Percentiles rank a stretch among this genome's conserved stretches.
phyloP scores from a whole-genome alignment of 2,113 vertebrate species.

The Ammodytes marinus region DNA sequence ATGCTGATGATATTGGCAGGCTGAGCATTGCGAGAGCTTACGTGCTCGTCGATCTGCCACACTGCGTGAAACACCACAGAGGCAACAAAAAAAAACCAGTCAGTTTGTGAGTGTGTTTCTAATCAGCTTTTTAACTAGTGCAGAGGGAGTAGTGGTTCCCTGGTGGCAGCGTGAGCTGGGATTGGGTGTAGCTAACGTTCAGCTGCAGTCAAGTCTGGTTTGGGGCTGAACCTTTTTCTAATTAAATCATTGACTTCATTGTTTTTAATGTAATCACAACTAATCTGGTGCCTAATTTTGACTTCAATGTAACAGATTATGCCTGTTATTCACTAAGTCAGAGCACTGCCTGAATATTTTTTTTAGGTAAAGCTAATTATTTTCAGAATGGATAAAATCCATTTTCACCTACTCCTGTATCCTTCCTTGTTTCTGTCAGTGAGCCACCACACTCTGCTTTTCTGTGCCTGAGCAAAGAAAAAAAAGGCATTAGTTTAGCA shows the following conservation, averaged over 20 bases:
- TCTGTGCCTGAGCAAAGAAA: constrained; percentile 58
- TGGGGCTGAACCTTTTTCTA: constrained; percentile 51
- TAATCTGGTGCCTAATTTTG: constrained; percentile 69
- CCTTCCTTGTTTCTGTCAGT: constrained; percentile 49
- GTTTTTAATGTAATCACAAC: constrained; percentile 68
- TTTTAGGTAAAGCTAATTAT: constrained; percentile 40
- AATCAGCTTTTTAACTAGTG: constrained; percentile 79
- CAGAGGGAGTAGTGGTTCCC: constrained; percentile 72
- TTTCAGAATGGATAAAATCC: constrained; percentile 44
- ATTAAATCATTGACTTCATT: constrained; percentile 70
- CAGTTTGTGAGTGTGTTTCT: constrained; percentile 77
- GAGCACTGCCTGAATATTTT: constrained; percentile 9
- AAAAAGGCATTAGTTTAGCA: constrained; percentile 82
- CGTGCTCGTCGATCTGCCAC: constrained; percentile 64
- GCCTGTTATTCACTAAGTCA: constrained; percentile 52
- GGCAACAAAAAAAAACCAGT: constrained; percentile 38
- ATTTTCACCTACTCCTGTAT: constrained; percentile 53
- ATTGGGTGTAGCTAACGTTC: constrained; percentile 66
- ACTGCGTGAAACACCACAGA: constrained; percentile 63
- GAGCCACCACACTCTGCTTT: constrained; percentile 60
- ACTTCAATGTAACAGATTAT: constrained; percentile 54
- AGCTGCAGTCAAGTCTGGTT: constrained; percentile 70
- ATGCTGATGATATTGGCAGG: constrained; percentile 76
- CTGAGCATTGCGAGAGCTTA: constrained; percentile 62
- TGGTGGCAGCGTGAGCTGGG: constrained; percentile 63